Base-by-base conservation (phyloP, 2,797 vertebrate species). In the Anabas testudineus region DNA sequence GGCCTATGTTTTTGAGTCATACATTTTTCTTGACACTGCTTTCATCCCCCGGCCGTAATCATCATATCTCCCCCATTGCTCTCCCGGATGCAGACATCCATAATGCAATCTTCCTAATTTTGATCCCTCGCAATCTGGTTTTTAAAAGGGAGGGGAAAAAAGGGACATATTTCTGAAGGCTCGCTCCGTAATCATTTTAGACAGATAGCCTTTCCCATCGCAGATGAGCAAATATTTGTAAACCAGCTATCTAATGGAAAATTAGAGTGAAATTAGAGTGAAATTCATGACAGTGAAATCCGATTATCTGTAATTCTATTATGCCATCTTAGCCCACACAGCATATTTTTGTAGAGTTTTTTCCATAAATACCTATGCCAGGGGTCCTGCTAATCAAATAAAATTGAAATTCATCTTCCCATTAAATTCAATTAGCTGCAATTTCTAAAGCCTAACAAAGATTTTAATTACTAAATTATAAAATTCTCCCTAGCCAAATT, bases 391-490 rank as follows among this genome's bases (percentile, higher is more conserved):
- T 99, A 99, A 99, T 99, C 97, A 96, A 99, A 99, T 99, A 97
- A 99, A 98, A 98, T 97, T 98, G 98, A 99, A 99, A 99, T 98
- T 99, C 97, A 99, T 99, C 98, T 98, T 97, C 96, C 97, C 96
- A 98, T 99, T 99, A 99, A 99, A 99, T 98, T 98, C 96, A 99
- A 99, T 99, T 99, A 99, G 96, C 93, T 88, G 95, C 97, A 98
- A 99, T 99, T 99, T 98, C 97, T 97, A 99, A 98, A 99, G 96
- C 97, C 97, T 99, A 99, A 98, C 97, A 98, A 97, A 99, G 97
- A 99, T 99, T 99, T 99, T 98, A 99, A 99, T 99, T 99, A 99
- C 97, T 99, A 98, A 98, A 99, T 99, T 98, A 98, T 98, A 97
- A 97, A 98, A 98, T 97, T 99, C 97, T 99, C 97, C 95, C 96